phyloP scores from a whole-genome alignment of 2,797 vertebrate species.

The Tamandua tetradactyla region DNA sequence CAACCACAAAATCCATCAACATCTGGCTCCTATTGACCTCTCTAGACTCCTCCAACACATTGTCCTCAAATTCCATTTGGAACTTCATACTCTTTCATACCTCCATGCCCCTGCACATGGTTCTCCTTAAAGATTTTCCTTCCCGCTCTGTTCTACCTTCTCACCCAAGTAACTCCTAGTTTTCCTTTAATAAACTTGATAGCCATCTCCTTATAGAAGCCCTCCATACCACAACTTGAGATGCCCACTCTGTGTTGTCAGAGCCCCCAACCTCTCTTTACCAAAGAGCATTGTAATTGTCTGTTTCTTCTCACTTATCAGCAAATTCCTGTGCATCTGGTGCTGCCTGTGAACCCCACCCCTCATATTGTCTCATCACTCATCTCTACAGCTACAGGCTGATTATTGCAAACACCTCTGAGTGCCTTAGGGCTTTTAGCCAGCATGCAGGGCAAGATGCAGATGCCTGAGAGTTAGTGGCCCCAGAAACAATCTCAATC shows the following conservation, averaged over 20 bases:
- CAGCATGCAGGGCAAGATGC: background rate
- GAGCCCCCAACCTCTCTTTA: background rate
- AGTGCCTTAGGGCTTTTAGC: background rate
- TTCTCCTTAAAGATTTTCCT: background rate
- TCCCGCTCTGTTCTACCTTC: too few relatives aligned
- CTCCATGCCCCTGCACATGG: background rate
- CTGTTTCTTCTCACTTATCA: too few relatives aligned
- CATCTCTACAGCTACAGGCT: background rate
- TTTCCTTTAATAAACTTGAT: background rate
- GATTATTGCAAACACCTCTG: fast-evolving
- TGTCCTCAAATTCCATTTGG: background rate
- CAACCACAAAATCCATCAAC: background rate
- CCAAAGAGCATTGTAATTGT: too few relatives aligned
- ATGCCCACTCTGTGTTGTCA: background rate
- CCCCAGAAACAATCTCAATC: too few relatives aligned
- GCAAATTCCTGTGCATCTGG: background rate
- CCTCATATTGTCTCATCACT: background rate
- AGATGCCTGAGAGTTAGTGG: too few relatives aligned
- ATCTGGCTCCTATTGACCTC: background rate
- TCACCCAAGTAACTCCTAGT: background rate
- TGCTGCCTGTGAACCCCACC: too few relatives aligned
- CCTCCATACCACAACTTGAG: background rate
- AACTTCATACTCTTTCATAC: background rate
- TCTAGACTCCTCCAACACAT: background rate
- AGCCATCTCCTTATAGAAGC: background rate